Conservation (phyloP, 2,888 invertebrate genomes). For the Amaurobius ferox region DNA sequence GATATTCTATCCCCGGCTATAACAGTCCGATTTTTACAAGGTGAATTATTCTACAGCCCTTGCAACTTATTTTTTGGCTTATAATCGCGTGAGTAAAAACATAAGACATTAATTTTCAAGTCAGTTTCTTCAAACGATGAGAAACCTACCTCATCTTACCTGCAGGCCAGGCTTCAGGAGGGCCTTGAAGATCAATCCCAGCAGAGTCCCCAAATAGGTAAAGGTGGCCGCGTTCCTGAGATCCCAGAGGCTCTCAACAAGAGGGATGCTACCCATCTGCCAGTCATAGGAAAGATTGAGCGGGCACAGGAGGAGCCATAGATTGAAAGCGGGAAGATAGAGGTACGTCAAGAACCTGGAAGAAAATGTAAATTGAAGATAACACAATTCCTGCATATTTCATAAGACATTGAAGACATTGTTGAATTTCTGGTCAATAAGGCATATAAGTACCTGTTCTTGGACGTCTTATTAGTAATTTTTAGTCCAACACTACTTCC, state of each 20-base stretch:
- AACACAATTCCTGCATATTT: no score
- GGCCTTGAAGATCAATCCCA: constrained; percentile 79
- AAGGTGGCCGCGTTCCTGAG: constrained; percentile 85
- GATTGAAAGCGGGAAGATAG: constrained; percentile 89
- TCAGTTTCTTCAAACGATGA: neutral
- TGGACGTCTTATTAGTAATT: no score
- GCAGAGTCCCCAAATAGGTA: constrained; percentile 82
- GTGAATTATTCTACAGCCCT: no score
- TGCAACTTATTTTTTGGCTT: no score
- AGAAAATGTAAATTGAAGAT: constrained; percentile 1
- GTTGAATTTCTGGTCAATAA: no score
- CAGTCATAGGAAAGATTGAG: constrained; percentile 89
- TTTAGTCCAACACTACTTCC: no score
- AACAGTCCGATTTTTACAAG: no score
- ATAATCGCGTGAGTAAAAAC: no score
- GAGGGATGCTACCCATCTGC: constrained; percentile 92
- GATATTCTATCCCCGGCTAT: no score
- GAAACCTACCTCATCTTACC: constrained; percentile 71
- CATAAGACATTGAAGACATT: no score
- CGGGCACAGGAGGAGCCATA: constrained; percentile 89
- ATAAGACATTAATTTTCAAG: no score
- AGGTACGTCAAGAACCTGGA: constrained; percentile 88
- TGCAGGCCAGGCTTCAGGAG: constrained; percentile 23
- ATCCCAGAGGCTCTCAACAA: constrained; percentile 85
- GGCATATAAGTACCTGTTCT: no score